phyloP scores from a whole-genome alignment of 2,888 invertebrate genomes.

The Corbicula japonica region DNA sequence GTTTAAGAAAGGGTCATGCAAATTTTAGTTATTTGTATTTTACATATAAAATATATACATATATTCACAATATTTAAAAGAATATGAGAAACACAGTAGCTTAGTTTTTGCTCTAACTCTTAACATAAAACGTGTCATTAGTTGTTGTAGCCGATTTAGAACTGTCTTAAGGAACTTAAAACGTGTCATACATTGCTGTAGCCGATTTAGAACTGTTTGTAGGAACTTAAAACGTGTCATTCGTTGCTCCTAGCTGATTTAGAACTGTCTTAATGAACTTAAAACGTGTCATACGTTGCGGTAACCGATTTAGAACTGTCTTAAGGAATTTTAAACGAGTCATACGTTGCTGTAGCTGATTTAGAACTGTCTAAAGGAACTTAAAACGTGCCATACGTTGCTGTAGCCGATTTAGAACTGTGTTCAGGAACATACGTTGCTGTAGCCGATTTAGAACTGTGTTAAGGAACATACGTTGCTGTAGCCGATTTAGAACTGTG shows the following conservation, averaged over 20 bases:
- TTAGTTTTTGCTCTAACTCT: too few relatives aligned
- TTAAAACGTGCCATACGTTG: background rate
- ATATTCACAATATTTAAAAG: too few relatives aligned
- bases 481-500: background rate
- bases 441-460: background rate
- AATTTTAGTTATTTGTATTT: too few relatives aligned
- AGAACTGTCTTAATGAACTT: background rate
- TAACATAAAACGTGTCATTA: too few relatives aligned
- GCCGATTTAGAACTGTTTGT: background rate
- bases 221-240: too few relatives aligned
- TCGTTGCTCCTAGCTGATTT: background rate
- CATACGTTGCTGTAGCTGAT: too few relatives aligned
- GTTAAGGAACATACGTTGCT: background rate
- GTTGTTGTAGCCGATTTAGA: too few relatives aligned
- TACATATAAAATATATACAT: too few relatives aligned
- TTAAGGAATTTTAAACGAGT: too few relatives aligned
- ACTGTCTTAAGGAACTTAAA: background rate
- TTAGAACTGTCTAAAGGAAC: background rate
- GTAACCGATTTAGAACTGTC: background rate
- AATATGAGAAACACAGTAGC: too few relatives aligned
- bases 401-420: background rate
- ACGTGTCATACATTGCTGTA: background rate
- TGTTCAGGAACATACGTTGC: background rate
- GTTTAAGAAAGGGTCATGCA: background rate
- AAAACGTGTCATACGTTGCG: too few relatives aligned